Percentiles rank a stretch among this genome's conserved stretches.
phyloP scores from a whole-genome alignment of 2,797 vertebrate genomes.

The Acipenser ruthenus region DNA sequence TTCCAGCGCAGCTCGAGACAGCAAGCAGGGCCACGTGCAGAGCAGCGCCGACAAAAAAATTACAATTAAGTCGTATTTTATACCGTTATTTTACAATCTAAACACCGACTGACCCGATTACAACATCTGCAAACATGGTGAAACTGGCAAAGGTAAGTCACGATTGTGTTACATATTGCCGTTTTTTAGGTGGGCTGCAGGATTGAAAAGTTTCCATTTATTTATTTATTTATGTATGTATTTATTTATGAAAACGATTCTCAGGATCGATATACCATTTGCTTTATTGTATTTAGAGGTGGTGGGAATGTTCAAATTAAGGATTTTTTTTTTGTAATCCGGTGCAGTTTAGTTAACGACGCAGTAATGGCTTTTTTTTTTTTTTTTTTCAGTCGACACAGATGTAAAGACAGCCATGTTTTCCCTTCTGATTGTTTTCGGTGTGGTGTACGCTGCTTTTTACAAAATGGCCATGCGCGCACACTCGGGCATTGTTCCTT shows the following conservation, averaged over 20 bases:
- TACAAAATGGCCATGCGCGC: constrained; percentile 43
- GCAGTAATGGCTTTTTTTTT: too few species aligned
- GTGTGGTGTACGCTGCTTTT: constrained; percentile 18
- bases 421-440: neutral
- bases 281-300: too few species aligned
- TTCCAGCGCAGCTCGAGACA: constrained; percentile 28
- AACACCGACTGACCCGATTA: constrained; percentile 30
- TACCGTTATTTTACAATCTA: too few species aligned
- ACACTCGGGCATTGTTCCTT: constrained; percentile 15
- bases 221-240: neutral
- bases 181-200: too few species aligned
- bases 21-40: constrained; percentile 50
- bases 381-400: constrained; percentile 13
- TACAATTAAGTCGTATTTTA: too few species aligned
- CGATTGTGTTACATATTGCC: too few species aligned
- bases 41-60: neutral
- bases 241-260: constrained; percentile 12
- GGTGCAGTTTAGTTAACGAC: too few species aligned
- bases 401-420: constrained; percentile 43
- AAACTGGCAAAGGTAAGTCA: constrained; percentile 84
- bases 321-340: too few species aligned
- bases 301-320: too few species aligned
- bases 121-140: constrained; percentile 69
- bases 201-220: too few species aligned
- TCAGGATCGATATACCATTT: too few species aligned